Conservation (phyloP, 1,140 invertebrate species). For the Acromyrmex heyeri region DNA sequence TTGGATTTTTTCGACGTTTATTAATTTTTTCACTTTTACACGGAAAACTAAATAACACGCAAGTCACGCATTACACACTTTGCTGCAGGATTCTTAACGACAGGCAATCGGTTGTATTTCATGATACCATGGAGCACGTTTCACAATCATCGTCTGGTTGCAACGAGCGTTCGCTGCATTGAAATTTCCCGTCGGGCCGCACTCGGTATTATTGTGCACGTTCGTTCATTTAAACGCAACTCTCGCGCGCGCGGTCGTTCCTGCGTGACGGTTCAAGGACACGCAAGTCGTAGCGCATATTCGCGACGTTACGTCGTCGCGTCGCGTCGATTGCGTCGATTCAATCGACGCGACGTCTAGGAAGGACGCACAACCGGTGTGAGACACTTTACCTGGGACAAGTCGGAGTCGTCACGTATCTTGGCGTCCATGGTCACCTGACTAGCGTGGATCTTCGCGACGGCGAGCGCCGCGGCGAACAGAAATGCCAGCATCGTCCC, state of each 20-base stretch:
- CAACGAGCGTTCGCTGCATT: constrained; percentile 28
- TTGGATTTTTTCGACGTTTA: too few relatives aligned
- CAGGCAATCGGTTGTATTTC: constrained; percentile 9
- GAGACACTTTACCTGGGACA: constrained; percentile 83
- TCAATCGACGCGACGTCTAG: too few relatives aligned
- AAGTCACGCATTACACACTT: too few relatives aligned
- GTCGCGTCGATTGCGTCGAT: too few relatives aligned
- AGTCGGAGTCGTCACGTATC: constrained; percentile 83
- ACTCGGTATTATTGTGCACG: background rate
- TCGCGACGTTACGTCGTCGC: constrained; percentile 34
- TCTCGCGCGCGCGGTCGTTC: constrained; percentile 4
- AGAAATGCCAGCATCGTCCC: constrained; percentile 43
- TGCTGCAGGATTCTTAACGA: background rate
- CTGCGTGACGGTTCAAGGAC: constrained; percentile 58
- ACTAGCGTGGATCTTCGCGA: constrained; percentile 66
- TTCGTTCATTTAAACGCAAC: constrained; percentile 21
- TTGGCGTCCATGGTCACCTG: constrained; percentile 81
- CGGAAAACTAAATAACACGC: too few relatives aligned
- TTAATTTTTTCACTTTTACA: too few relatives aligned
- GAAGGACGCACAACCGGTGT: background rate
- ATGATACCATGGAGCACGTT: background rate
- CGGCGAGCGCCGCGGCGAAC: constrained; percentile 63
- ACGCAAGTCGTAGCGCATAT: background rate
- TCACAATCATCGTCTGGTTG: background rate
- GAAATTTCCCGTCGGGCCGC: constrained; percentile 7